Percentiles rank a stretch among this genome's conserved stretches.
These are phyloP conservation scores for Volucella bombylans DNA, from an alignment of 2,888 invertebrate species.

Conservation along the genomic window DNA sequence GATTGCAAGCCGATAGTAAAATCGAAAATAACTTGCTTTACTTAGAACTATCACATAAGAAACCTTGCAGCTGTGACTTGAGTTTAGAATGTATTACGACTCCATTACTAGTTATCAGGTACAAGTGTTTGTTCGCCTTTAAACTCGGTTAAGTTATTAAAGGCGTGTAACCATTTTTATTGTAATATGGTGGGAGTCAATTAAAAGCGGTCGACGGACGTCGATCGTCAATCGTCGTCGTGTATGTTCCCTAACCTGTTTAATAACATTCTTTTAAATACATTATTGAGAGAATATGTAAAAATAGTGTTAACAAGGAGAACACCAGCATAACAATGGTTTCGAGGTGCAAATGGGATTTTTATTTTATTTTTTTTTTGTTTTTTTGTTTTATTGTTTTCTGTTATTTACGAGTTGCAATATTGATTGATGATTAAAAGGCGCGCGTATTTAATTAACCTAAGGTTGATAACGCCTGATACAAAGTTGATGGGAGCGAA, in stretches of 20 bases:
- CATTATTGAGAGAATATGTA: neutral
- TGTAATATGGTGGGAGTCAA: neutral
- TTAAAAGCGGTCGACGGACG: neutral
- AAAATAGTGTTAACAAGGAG: neutral
- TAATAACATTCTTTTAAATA: neutral
- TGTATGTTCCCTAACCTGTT: neutral
- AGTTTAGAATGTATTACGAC: no score
- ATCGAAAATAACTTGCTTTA: no score
- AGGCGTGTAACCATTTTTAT: neutral
- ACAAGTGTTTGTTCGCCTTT: neutral
- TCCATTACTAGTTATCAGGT: no score
- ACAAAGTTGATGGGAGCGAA: slow-evolving; percentile 1
- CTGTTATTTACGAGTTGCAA: no score
- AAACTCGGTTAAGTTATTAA: neutral
- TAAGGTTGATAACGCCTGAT: slow-evolving; percentile 16
- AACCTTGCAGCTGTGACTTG: no score
- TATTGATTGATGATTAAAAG: slow-evolving; percentile 20
- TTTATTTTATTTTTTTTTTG: no score
- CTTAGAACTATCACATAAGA: no score
- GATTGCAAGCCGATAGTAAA: no score
- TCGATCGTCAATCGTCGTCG: neutral
- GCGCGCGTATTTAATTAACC: neutral
- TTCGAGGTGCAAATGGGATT: no score
- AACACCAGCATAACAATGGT: no score
- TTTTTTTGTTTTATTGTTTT: no score